These are phyloP conservation scores for Etheostoma cragini DNA, from an alignment of 2,113 vertebrate species.

Conservation along the genomic window DNA sequence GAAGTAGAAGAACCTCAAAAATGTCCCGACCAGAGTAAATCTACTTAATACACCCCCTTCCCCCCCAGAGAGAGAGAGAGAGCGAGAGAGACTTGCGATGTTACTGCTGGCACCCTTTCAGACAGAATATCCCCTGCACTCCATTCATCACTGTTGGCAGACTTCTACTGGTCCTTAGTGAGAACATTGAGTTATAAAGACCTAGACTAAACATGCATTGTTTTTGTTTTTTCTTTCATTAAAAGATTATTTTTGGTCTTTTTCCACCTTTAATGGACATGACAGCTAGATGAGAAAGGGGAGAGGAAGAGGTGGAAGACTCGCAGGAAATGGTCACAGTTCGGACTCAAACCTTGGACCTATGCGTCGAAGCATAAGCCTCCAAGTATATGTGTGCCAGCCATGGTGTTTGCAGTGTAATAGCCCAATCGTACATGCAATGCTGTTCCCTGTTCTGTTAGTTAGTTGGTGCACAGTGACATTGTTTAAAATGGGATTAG, in stretches of 20 bases:
- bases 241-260: no score
- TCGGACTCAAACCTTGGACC: no score
- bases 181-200: constrained; percentile 28
- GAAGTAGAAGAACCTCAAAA: background rate
- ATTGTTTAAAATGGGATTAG: background rate
- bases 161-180: background rate
- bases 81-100: background rate
- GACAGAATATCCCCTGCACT: background rate
- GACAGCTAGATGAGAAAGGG: no score
- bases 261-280: no score
- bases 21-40: no score
- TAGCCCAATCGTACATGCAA: background rate
- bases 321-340: no score
- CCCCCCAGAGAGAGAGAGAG: no score
- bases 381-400: background rate
- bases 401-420: background rate
- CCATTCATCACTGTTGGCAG: background rate
- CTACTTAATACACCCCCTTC: no score
- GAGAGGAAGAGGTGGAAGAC: no score
- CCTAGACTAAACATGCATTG: constrained; percentile 14
- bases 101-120: background rate
- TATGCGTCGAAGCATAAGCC: no score
- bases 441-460: background rate
- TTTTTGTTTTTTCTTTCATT: background rate
- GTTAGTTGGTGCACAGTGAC: background rate